phyloP scores from a whole-genome alignment of 2,113 vertebrate species.

The Micromys minutus region DNA sequence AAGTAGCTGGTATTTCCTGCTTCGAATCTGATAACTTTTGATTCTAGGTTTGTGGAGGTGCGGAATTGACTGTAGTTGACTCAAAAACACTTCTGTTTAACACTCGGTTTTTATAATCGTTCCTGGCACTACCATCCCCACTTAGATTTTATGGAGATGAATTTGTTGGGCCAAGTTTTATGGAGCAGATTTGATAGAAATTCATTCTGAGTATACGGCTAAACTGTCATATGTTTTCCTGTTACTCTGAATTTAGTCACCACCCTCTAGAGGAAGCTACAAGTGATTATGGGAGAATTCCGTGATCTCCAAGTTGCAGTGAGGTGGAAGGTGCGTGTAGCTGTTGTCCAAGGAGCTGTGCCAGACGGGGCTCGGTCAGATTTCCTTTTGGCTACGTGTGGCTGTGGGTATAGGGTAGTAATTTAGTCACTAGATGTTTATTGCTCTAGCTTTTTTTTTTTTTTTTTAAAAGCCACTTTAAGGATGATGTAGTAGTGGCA shows the following conservation, averaged over 20 bases:
- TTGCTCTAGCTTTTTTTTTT: conserved; percentile 30
- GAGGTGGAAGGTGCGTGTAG: neutral
- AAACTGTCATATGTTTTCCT: conserved; percentile 58
- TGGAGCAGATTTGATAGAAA: conserved; percentile 72
- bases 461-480: too few relatives aligned
- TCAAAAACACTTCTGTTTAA: conserved; percentile 74
- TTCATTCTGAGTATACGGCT: conserved; percentile 61
- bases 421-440: neutral
- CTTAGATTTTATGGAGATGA: conserved; percentile 72
- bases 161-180: conserved; percentile 76
- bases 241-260: conserved; percentile 74
- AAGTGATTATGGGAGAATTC: conserved; percentile 76
- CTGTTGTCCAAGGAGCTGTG: neutral
- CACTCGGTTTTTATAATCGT: conserved; percentile 63
- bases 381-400: conserved; percentile 32
- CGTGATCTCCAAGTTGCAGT: neutral
- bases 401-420: neutral
- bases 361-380: neutral
- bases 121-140: conserved; percentile 59
- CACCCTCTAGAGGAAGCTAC: conserved; percentile 71
- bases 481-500: neutral
- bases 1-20: conserved; percentile 20
- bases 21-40: conserved; percentile 67
- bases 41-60: conserved; percentile 63
- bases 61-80: conserved; percentile 66